Evolutionary conservation across 2,113 vertebrate species (phyloP).

Genomic region (Caracal caracal): DNA sequence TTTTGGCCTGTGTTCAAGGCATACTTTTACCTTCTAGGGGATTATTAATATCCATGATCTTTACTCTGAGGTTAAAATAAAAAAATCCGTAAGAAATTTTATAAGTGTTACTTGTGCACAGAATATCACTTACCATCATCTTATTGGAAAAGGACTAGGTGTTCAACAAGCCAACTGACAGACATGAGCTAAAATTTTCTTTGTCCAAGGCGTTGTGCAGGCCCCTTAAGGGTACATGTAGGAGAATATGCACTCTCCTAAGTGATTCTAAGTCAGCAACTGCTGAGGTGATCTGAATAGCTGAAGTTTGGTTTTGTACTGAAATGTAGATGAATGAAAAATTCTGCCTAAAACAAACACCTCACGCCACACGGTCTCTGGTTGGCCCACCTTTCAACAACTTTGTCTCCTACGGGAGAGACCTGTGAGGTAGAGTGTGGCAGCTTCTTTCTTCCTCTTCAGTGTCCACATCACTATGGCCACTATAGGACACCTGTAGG

Average conservation of each 20-base stretch:
- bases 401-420: neutral
- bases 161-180: neutral
- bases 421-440: neutral
- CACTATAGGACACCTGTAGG: neutral
- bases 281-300: neutral
- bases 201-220: neutral
- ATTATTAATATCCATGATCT: neutral
- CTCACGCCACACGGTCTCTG: neutral
- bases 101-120: neutral
- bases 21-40: neutral
- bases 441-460: neutral
- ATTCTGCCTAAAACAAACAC: neutral
- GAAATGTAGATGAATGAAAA: neutral
- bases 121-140: neutral
- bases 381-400: neutral
- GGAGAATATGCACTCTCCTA: neutral
- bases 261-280: neutral
- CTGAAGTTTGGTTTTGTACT: neutral
- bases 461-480: neutral
- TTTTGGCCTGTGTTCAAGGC: neutral
- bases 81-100: neutral
- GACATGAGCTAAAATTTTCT: neutral
- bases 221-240: accelerated
- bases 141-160: neutral
- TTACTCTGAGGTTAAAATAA: neutral